Percentiles rank a stretch among this genome's conserved stretches.
Conservation (phyloP, 1,140 invertebrate species). For the Scaptodrosophila lebanonensis region DNA sequence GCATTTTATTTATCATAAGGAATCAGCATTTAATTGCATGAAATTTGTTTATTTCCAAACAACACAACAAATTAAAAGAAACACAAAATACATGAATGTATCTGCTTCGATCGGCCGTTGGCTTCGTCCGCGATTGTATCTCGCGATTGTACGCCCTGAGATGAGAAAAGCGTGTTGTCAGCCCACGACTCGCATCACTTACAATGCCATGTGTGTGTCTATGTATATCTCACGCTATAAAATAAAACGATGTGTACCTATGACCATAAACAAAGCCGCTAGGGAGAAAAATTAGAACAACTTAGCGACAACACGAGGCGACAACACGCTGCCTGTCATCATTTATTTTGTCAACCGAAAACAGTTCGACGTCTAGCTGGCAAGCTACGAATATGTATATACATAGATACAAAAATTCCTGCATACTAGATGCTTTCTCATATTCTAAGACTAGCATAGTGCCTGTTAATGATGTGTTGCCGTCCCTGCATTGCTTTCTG, state of each 20-base stretch:
- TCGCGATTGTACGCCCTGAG: too few relatives aligned
- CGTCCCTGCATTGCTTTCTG: constrained; percentile 39
- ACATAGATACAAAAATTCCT: constrained; percentile 67
- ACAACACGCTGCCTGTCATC: constrained; percentile 66
- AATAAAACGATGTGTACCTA: too few relatives aligned
- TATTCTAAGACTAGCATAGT: too few relatives aligned
- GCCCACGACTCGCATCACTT: too few relatives aligned
- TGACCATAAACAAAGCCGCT: too few relatives aligned
- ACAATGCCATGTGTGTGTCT: not conserved
- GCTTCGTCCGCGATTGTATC: too few relatives aligned
- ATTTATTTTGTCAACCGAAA: constrained; percentile 73
- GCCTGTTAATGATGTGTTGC: constrained; percentile 69
- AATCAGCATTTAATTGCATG: constrained; percentile 51
- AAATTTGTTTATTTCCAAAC: constrained; percentile 58
- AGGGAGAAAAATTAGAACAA: constrained; percentile 63
- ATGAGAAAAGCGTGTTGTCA: too few relatives aligned
- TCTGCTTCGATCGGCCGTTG: constrained; percentile 36
- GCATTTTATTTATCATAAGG: constrained; percentile 67
- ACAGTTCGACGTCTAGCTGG: constrained; percentile 53
- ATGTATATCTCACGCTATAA: constrained; percentile 25
- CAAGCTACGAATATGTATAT: constrained; percentile 19
- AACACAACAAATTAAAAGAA: constrained; percentile 71
- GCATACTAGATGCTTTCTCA: too few relatives aligned
- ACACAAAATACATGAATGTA: constrained; percentile 62
- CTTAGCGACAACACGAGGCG: constrained; percentile 47